phyloP scores from a whole-genome alignment of 2,113 vertebrate genomes.

The Strix aluco region DNA sequence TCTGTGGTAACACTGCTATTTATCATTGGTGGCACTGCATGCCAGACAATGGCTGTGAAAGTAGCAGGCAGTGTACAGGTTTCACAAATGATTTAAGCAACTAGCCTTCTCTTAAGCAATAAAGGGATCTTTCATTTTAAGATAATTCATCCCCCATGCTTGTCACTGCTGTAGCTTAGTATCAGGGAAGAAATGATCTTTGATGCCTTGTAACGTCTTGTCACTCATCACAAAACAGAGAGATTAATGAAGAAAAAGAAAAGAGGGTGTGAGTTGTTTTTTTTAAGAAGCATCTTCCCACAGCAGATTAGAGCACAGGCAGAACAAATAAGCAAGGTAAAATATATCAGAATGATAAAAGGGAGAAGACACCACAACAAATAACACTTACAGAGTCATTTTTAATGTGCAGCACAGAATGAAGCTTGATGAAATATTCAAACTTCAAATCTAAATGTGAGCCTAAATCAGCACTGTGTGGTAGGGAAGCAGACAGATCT shows the following conservation, averaged over 20 bases:
- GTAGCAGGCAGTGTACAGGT: background rate
- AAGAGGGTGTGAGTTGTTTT: rapidly evolving
- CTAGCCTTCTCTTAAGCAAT: background rate
- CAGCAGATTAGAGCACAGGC: background rate
- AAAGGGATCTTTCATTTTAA: background rate
- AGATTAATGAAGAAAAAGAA: background rate
- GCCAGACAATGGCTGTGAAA: background rate
- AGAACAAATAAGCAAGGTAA: conserved; percentile 8
- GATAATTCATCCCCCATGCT: background rate
- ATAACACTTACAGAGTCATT: background rate
- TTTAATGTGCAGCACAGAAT: background rate
- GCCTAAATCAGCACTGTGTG: background rate
- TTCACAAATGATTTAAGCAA: conserved; percentile 12
- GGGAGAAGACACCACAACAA: background rate
- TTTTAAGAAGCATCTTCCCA: background rate
- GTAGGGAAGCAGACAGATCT: background rate
- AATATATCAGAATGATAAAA: background rate
- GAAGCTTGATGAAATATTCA: conserved; percentile 33
- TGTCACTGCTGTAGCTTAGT: background rate
- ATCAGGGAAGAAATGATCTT: background rate
- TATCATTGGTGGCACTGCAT: background rate
- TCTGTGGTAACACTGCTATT: background rate
- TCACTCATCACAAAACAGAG: background rate
- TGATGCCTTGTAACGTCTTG: background rate
- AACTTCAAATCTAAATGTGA: background rate